phyloP scores from a whole-genome alignment of 2,797 vertebrate genomes.

The Hephaestus fuliginosus region DNA sequence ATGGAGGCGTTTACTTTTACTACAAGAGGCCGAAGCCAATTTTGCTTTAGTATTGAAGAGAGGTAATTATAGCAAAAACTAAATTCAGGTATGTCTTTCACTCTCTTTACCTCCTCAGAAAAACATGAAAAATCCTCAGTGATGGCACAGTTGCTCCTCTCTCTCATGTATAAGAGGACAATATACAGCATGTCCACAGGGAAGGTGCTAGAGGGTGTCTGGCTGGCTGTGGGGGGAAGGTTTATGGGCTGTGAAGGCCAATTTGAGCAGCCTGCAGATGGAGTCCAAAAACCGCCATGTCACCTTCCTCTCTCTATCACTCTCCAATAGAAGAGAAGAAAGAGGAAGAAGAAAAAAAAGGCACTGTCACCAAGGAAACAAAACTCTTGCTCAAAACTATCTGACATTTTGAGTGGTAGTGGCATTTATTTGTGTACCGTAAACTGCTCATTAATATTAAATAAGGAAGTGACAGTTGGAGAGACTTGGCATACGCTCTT shows the following conservation, averaged over 20 bases:
- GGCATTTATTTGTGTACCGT: constrained; percentile 60
- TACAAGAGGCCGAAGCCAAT: constrained; percentile 30
- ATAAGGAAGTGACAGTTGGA: constrained; percentile 83
- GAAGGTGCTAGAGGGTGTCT: constrained; percentile 63
- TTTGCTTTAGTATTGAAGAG: constrained; percentile 34
- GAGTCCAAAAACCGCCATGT: constrained; percentile 55
- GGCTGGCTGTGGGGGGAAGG: constrained; percentile 50
- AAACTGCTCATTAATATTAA: constrained; percentile 82
- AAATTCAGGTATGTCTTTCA: constrained; percentile 40
- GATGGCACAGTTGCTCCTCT: constrained; percentile 41
- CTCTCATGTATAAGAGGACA: constrained; percentile 55
- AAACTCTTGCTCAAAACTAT: constrained; percentile 40
- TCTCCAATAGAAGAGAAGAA: constrained; percentile 29
- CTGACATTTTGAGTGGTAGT: constrained; percentile 39
- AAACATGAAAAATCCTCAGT: constrained; percentile 35
- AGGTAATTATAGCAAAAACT: constrained; percentile 47
- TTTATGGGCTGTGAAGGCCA: constrained; percentile 84
- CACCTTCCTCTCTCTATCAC: constrained; percentile 51
- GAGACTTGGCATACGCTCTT: constrained; percentile 73
- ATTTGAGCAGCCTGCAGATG: constrained; percentile 71
- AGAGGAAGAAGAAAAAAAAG: not conserved
- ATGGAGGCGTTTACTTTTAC: constrained; percentile 44
- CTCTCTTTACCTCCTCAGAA: constrained; percentile 23
- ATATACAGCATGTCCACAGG: constrained; percentile 68
- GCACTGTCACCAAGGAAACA: constrained; percentile 34